Evolutionary conservation across 2,888 invertebrate species (phyloP), one percentile per base, ranked within the genome.

Genomic region (Dorcus parallelipipedus): DNA sequence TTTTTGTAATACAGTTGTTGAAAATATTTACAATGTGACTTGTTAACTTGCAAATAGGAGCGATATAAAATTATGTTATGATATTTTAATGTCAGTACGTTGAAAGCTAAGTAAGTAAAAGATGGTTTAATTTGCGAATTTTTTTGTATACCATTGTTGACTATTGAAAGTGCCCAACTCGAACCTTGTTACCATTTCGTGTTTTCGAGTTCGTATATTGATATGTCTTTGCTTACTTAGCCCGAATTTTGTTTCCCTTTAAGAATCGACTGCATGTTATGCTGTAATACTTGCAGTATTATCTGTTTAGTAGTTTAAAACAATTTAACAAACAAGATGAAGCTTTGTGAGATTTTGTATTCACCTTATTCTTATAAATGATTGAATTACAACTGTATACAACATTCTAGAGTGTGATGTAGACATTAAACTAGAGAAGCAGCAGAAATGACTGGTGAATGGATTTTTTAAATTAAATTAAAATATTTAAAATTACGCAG

Each of bases 101-200:
- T 58, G 20, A 61, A 62, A 60, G 64, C 64, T 66, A 64, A 64
- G 60, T 65, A 61, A 63, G 65, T 56, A 52, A 57, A 54, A 47
- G 52, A 52, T 58, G 43, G 56, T 59, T 60, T 57, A 45, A 49
- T 61, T 62, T 57, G 43, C 38, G 33, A 63, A 33, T 3, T 33
- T 33, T 14, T 33, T 33, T 33, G 26, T 33, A 33, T 33, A 64
- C 59, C 65, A 66, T 70, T 67, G 68, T 71, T 71, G 68, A 71
- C 66, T 71, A 71, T 70, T 71, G 38, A 66, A 73, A 73, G 72
- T 73, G 74, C 73, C 73, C 74, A 70, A 66, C 61, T 70, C 67
- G 73, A 73, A 74, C 73, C 73, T 73, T 74, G 73, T 72, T 67
- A 63, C 58, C 60, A 50, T 54, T 66, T 41, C 50, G 59, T 59